Conservation (phyloP, 2,888 invertebrate genomes). For the Xanthorhoe spadicearia region DNA sequence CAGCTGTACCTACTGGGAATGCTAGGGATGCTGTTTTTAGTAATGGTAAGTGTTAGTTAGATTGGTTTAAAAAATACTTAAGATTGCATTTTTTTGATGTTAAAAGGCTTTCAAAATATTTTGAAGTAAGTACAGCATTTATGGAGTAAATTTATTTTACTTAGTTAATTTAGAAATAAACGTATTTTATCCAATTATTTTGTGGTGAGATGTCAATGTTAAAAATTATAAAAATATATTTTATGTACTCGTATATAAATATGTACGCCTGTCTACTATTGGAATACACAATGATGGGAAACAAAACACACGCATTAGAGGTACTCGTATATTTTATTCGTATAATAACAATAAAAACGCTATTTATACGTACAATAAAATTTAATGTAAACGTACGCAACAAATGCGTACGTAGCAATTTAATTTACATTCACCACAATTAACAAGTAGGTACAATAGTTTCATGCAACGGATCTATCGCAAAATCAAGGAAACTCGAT, state of each 20-base stretch:
- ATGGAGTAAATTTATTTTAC: no score
- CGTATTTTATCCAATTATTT: no score
- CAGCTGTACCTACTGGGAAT: conserved; percentile 71
- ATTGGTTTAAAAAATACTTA: background rate
- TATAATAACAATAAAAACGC: no score
- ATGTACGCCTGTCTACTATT: no score
- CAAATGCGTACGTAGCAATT: background rate
- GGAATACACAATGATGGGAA: no score
- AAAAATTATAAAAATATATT: no score
- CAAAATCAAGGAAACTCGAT: conserved; percentile 44
- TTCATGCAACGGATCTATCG: conserved; percentile 34
- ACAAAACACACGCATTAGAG: no score
- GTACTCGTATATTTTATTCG: no score
- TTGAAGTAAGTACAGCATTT: background rate
- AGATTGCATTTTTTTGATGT: background rate
- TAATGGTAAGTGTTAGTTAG: conserved; percentile 61
- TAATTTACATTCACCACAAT: background rate
- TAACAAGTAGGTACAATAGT: background rate
- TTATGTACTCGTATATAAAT: no score
- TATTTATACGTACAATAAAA: no score
- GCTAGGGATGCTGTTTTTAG: conserved; percentile 58
- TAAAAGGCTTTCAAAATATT: background rate
- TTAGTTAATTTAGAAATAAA: no score
- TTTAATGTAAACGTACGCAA: background rate
- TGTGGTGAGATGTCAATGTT: no score